Evolutionary conservation across 30 jellyfish, hydroid and myxozoan genomes (phyloP).

Genomic region (Nemopilema nomurai): DNA sequence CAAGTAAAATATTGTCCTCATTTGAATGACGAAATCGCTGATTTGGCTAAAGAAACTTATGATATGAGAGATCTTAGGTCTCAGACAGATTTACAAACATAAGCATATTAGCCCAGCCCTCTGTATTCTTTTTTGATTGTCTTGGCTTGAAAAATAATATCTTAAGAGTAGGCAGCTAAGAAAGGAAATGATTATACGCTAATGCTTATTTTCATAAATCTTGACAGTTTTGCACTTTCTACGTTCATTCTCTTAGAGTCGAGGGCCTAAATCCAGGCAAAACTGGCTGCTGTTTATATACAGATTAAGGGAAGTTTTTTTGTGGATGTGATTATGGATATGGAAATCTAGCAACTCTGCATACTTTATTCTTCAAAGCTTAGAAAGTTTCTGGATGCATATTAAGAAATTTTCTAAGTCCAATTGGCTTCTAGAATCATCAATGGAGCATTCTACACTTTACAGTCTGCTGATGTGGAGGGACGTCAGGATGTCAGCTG

Average conservation of each 20-base stretch:
- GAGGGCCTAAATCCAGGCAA: not conserved
- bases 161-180: not conserved
- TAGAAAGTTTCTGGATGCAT: too few species aligned
- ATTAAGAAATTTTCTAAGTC: too few species aligned
- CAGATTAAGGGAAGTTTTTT: too few species aligned
- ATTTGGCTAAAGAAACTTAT: not conserved
- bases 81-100: not conserved
- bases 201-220: too few species aligned
- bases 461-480: conserved; percentile 65
- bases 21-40: not conserved
- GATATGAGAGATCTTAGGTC: not conserved
- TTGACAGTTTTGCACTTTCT: too few species aligned
- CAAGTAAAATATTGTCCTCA: too few species aligned
- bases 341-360: too few species aligned
- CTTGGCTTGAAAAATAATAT: not conserved
- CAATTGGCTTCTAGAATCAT: not conserved
- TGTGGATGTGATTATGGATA: too few species aligned
- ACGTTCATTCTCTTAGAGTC: too few species aligned
- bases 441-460: conserved; percentile 31
- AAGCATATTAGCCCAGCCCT: not conserved
- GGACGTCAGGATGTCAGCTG: conserved; percentile 68
- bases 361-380: too few species aligned
- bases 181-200: not conserved
- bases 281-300: not conserved
- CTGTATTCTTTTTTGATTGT: not conserved